phyloP scores from a whole-genome alignment of 2,113 vertebrate species.

The Amphiprion percula region DNA sequence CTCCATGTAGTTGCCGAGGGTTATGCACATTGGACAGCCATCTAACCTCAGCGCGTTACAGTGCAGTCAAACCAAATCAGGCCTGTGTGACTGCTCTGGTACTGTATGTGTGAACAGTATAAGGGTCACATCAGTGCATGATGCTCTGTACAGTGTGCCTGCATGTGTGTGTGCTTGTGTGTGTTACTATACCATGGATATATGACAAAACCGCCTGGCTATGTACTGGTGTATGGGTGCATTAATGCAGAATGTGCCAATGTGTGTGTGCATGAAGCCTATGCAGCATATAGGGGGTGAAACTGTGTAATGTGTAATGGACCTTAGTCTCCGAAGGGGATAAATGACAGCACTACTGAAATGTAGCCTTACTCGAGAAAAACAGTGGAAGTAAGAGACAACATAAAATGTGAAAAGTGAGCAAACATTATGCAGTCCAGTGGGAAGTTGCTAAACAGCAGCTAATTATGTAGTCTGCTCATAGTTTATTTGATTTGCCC shows the following conservation, averaged over 20 bases:
- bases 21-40: conserved; percentile 66
- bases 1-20: conserved; percentile 63
- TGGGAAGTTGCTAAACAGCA: conserved; percentile 38
- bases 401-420: conserved; percentile 41
- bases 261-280: background rate
- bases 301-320: conserved; percentile 28
- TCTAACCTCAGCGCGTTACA: conserved; percentile 67
- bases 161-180: background rate
- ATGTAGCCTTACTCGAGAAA: conserved; percentile 18
- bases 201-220: background rate
- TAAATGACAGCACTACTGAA: conserved; percentile 23
- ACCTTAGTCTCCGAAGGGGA: conserved; percentile 27
- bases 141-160: conserved; percentile 22
- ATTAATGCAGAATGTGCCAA: background rate
- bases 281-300: background rate
- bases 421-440: conserved; percentile 23
- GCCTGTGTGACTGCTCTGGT: conserved; percentile 30
- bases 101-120: conserved; percentile 47
- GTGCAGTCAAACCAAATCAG: conserved; percentile 66
- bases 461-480: conserved; percentile 50
- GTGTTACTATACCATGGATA: background rate
- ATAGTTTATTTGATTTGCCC: conserved; percentile 33
- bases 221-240: background rate
- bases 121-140: conserved; percentile 31
- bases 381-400: conserved; percentile 32